These are phyloP conservation scores for Thalassaphorura encarpata DNA, from an alignment of 1,140 invertebrate species.

Conservation along the genomic window DNA sequence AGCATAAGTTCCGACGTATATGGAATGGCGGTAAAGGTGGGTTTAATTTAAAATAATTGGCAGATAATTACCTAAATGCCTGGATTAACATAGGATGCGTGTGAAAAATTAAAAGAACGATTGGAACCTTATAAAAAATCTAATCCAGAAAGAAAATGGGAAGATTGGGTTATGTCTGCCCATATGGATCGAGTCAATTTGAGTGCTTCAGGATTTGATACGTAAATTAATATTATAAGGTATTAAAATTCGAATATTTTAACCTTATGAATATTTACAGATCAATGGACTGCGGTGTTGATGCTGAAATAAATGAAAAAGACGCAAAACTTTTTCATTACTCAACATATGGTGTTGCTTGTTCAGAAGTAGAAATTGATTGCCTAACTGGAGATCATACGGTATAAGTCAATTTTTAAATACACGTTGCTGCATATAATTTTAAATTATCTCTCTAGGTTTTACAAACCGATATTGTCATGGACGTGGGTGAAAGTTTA, in stretches of 20 bases:
- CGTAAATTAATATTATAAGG: background rate
- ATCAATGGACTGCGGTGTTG: too few species aligned
- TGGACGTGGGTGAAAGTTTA: constrained; percentile 56
- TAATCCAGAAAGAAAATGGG: constrained; percentile 71
- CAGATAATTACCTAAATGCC: too few species aligned
- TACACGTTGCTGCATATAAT: constrained; percentile 60
- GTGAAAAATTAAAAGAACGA: constrained; percentile 61
- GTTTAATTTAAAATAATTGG: constrained; percentile 35
- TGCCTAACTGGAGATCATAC: constrained; percentile 77
- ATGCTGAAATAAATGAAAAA: constrained; percentile 39
- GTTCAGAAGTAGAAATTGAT: constrained; percentile 73
- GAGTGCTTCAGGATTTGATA: constrained; percentile 75
- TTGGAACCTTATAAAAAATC: constrained; percentile 63
- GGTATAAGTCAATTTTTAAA: constrained; percentile 54
- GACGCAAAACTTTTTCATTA: constrained; percentile 64
- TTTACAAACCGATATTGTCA: constrained; percentile 55
- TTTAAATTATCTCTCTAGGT: constrained; percentile 56
- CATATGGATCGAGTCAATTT: constrained; percentile 70
- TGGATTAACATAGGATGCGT: constrained; percentile 60
- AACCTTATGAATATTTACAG: background rate
- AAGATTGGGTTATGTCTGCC: constrained; percentile 70
- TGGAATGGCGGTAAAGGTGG: constrained; percentile 84
- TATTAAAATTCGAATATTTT: background rate
- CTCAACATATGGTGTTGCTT: constrained; percentile 67
- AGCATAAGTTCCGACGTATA: constrained; percentile 85